A percentile compares a stretch with the other conserved stretches of the same genome.
Conservation (phyloP, 1,140 invertebrate genomes). For the Zaprionus vittiger region DNA sequence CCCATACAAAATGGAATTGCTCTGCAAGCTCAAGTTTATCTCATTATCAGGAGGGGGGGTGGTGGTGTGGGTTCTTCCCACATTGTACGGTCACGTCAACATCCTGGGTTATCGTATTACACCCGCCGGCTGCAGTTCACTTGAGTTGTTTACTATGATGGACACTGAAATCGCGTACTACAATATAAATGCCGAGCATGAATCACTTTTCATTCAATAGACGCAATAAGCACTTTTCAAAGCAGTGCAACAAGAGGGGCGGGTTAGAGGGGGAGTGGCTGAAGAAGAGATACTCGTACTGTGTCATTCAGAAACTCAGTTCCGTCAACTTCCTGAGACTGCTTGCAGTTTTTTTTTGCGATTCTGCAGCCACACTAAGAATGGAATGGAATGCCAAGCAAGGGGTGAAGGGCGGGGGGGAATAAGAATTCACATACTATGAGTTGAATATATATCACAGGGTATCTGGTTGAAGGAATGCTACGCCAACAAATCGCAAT, state of each 20-base stretch:
- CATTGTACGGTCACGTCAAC: conserved; percentile 13
- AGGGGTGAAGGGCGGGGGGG: neutral
- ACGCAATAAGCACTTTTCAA: conserved; percentile 16
- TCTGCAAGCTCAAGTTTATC: neutral
- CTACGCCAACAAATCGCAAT: conserved; percentile 40
- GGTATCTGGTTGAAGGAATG: conserved; percentile 40
- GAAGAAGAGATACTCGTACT: conserved; percentile 2
- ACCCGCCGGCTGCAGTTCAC: conserved; percentile 7
- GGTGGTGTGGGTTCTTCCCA: no score
- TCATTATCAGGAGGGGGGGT: neutral
- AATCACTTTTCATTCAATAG: conserved; percentile 22
- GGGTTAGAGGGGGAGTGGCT: neutral
- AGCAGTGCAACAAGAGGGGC: neutral
- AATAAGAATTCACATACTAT: neutral
- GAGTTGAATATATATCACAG: conserved; percentile 1
- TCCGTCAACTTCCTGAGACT: conserved; percentile 15
- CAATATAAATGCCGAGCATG: conserved; percentile 7
- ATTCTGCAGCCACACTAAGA: neutral
- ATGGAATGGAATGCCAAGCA: neutral
- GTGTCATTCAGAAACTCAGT: conserved; percentile 18
- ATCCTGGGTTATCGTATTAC: conserved; percentile 31
- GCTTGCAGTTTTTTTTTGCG: conserved; percentile 29
- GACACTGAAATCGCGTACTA: neutral
- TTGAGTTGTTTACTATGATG: conserved; percentile 20
- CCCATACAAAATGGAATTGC: neutral